phyloP scores from a whole-genome alignment of 2,113 vertebrate species.

The Bubalus kerabau region DNA sequence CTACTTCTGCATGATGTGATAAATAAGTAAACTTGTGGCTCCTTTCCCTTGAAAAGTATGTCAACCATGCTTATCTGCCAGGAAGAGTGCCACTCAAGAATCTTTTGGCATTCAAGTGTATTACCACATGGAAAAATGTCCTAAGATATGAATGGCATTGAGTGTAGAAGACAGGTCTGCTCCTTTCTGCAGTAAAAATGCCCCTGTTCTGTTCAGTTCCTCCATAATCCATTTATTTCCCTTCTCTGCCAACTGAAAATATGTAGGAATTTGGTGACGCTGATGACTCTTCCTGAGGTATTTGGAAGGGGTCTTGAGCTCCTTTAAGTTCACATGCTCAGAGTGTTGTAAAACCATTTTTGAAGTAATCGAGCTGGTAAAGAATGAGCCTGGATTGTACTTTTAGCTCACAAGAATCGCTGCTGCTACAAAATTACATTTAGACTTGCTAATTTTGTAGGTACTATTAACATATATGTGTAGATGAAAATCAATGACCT shows the following conservation, averaged over 20 bases:
- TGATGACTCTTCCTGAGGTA: background rate
- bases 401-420: background rate
- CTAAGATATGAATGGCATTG: background rate
- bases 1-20: background rate
- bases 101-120: background rate
- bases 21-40: background rate
- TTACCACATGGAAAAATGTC: background rate
- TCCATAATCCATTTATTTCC: background rate
- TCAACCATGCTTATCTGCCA: background rate
- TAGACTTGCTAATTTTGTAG: conserved; percentile 55
- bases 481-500: conserved; percentile 60
- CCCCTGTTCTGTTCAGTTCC: background rate
- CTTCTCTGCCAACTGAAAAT: background rate
- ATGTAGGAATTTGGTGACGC: background rate
- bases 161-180: background rate
- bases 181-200: background rate
- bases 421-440: conserved; percentile 20
- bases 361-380: background rate
- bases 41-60: background rate
- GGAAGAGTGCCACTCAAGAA: background rate
- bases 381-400: background rate
- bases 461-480: conserved; percentile 23
- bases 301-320: background rate
- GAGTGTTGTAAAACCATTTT: background rate
- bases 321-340: background rate